phyloP scores from a whole-genome alignment of 2,113 vertebrate genomes.

The Callocephalon fimbriatum region DNA sequence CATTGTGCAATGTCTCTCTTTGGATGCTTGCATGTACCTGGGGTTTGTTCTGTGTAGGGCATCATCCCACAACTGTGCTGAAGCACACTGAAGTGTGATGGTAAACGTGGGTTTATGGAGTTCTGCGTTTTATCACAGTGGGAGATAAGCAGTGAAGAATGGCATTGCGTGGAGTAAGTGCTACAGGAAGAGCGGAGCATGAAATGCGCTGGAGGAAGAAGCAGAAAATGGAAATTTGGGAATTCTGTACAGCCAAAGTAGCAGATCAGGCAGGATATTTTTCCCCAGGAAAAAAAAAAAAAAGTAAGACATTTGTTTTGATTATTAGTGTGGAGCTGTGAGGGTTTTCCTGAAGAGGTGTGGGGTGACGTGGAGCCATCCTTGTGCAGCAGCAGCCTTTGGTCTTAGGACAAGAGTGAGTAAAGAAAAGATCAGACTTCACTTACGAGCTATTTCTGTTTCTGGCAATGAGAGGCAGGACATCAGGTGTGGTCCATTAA shows the following conservation, averaged over 20 bases:
- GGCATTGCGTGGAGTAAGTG: background rate
- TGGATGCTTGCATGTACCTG: background rate
- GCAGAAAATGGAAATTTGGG: background rate
- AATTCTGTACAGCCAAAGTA: background rate
- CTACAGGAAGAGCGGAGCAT: background rate
- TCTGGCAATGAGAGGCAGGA: background rate
- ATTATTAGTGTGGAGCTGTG: background rate
- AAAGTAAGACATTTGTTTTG: background rate
- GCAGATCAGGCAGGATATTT: background rate
- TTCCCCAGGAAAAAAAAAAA: background rate
- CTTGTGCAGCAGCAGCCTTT: background rate
- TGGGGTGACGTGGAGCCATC: background rate
- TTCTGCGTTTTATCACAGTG: background rate
- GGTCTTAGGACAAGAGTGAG: background rate
- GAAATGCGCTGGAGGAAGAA: fast-evolving
- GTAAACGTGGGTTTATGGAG: fast-evolving
- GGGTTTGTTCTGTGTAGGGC: background rate
- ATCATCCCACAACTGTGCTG: background rate
- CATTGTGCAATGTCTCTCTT: background rate
- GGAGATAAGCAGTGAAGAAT: background rate
- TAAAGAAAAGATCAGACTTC: background rate
- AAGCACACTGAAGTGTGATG: fast-evolving
- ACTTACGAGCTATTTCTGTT: background rate
- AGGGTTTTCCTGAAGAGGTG: background rate
- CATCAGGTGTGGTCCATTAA: background rate